A percentile compares a stretch with the other conserved stretches of the same genome.
These are phyloP conservation scores for Ips typographus DNA, from an alignment of 1,140 invertebrate genomes.

Conservation along the genomic window DNA sequence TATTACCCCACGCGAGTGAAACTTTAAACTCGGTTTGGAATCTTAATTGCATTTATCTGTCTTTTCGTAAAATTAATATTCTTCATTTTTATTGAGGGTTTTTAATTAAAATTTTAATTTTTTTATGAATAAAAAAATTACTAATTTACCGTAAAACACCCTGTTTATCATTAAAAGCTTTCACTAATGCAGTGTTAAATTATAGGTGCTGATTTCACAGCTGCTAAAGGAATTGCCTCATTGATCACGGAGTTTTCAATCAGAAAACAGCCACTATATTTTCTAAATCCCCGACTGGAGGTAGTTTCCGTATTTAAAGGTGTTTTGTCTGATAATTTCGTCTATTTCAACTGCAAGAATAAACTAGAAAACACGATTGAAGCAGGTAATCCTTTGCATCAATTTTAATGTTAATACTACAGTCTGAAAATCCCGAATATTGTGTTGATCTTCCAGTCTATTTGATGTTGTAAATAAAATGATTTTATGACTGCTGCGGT, in stretches of 20 bases:
- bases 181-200: neutral
- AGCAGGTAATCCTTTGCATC: slow-evolving; percentile 24
- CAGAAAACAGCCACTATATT: slow-evolving; percentile 66
- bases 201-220: slow-evolving; percentile 79
- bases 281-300: slow-evolving; percentile 60
- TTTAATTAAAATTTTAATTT: neutral
- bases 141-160: too few species aligned
- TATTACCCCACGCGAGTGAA: too few species aligned
- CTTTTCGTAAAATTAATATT: too few species aligned
- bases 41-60: too few species aligned
- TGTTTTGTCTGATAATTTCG: slow-evolving; percentile 60
- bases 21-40: too few species aligned
- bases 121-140: too few species aligned
- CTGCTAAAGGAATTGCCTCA: slow-evolving; percentile 77
- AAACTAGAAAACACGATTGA: slow-evolving; percentile 58
- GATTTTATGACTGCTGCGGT: neutral
- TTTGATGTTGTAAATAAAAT: neutral
- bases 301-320: slow-evolving; percentile 60
- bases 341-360: slow-evolving; percentile 57
- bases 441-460: neutral
- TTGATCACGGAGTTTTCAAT: slow-evolving; percentile 70
- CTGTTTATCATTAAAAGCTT: neutral
- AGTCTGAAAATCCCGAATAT: neutral
- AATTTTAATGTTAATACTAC: neutral
- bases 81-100: neutral